Base-by-base conservation (phyloP, 2,888 invertebrate species). In the Nemotelus nigrinus region DNA sequence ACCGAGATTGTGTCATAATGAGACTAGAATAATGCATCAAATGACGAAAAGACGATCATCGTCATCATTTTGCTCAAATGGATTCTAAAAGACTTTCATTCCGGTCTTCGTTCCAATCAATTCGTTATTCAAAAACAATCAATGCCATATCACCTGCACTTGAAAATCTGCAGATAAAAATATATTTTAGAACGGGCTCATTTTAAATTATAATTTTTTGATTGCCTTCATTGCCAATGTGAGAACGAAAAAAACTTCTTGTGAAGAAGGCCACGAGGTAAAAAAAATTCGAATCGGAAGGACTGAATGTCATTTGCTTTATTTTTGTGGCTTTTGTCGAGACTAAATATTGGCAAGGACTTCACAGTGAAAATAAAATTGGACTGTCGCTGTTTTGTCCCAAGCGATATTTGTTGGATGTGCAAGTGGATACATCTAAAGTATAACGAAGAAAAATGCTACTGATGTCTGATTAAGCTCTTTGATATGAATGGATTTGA, bases 21-120 rank as follows among this genome's bases (percentile, higher is more conserved):
- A 74, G 60, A n/a, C 63, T 63, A 10, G 74, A 74, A 74, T 74
- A 74, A 74, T 74, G 74, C 74, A 63, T 74, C 63, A 74, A 43
- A 41, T 63, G 39, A 7, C 4, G 39, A 39, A 60, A 70, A 70
- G 70, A 55, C 55, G 44, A 70, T 67, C 48, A 67, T 67, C 44
- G 45, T 64, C 44, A 64, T 67, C 48, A 67, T 25, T 25, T 25
- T 25, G 25, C 41, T n/a, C 47, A 70, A 70, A 70, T 53, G 43
- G 70, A 70, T 2, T 41, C 70, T 55, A 39, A 47, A 43, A 70
- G 44, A 70, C 70, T 67, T 39, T 63, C 43, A 39, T 63, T 25
- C 5, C 4, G 10, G n/a, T 2, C 4, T 63, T 4, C 3, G 41
- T 3, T 7, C 41, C 1, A 63, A 63, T 63, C 63, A 63, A 63